Conservation (phyloP, 1,140 invertebrate genomes). For the Brachionus asplanchnoidis region DNA sequence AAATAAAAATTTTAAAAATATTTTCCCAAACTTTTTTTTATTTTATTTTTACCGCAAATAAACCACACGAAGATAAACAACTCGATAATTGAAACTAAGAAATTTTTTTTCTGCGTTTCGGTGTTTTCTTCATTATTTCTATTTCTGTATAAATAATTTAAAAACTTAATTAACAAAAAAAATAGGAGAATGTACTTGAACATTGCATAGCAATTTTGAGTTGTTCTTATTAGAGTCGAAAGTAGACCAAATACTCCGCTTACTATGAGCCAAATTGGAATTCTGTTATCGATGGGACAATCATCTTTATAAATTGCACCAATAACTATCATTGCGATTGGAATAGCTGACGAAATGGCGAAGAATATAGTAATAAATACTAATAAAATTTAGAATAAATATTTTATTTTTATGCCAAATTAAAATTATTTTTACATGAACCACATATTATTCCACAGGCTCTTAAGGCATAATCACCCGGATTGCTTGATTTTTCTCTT, state of each 20-base stretch:
- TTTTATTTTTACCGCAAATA: constrained; percentile 21
- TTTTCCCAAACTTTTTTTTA: not conserved
- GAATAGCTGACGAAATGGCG: constrained; percentile 1
- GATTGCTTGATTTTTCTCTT: constrained; percentile 18
- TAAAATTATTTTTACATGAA: not conserved
- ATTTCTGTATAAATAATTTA: not conserved
- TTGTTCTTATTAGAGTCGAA: not conserved
- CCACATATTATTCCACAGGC: constrained; percentile 22
- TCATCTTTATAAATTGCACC: constrained; percentile 29
- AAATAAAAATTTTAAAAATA: not conserved
- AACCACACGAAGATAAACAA: constrained; percentile 39
- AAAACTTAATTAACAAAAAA: not conserved
- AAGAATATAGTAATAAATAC: constrained; percentile 33
- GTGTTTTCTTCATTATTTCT: not conserved
- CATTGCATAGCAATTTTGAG: not conserved
- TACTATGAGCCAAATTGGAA: constrained; percentile 40
- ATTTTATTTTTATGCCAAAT: not conserved
- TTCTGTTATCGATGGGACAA: constrained; percentile 20
- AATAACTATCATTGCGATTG: constrained; percentile 11
- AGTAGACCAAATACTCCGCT: not conserved
- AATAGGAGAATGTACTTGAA: not conserved
- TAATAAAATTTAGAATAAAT: not conserved
- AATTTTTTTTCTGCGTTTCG: not conserved
- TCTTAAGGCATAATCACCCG: constrained; percentile 15
- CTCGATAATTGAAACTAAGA: not conserved